Conservation (phyloP, 2,113 vertebrate genomes). For the Hymenochirus boettgeri region DNA sequence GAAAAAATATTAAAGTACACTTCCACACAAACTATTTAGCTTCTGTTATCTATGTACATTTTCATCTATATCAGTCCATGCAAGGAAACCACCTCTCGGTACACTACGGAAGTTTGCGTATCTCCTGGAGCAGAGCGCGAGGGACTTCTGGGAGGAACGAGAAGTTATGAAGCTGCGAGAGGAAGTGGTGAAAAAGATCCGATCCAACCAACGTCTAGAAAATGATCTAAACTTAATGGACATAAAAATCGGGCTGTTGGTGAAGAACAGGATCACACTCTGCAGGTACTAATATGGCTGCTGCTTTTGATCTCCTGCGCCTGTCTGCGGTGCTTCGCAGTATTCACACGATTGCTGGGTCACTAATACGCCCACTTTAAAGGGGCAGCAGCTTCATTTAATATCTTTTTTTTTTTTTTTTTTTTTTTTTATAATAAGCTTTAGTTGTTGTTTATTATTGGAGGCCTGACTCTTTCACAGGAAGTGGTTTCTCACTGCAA, state of each 20-base stretch:
- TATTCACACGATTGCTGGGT: too few species aligned
- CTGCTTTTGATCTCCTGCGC: too few species aligned
- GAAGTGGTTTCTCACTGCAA: conserved; percentile 90
- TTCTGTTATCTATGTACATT: too few species aligned
- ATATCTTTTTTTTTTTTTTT: too few species aligned
- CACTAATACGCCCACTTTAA: too few species aligned
- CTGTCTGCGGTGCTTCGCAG: too few species aligned
- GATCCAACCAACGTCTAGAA: conserved; percentile 79
- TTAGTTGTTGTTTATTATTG: background rate
- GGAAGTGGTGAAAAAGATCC: conserved; percentile 83
- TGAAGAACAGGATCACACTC: conserved; percentile 75
- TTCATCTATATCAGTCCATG: conserved; percentile 59
- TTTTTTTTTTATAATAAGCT: too few species aligned
- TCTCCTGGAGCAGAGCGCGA: conserved; percentile 77
- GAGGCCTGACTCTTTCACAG: conserved; percentile 49
- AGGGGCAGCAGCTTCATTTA: too few species aligned
- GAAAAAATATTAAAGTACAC: too few species aligned
- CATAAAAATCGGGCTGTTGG: conserved; percentile 89
- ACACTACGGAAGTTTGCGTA: conserved; percentile 80
- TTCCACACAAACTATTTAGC: too few species aligned
- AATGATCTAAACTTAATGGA: conserved; percentile 80
- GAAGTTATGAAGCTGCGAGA: conserved; percentile 77
- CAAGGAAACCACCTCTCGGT: conserved; percentile 65
- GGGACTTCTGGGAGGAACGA: conserved; percentile 77
- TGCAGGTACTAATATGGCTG: conserved; percentile 77